Percentiles rank a stretch among this genome's conserved stretches.
Evolutionary conservation across 2,797 vertebrate species (phyloP).

Genomic region (Mallotus villosus): DNA sequence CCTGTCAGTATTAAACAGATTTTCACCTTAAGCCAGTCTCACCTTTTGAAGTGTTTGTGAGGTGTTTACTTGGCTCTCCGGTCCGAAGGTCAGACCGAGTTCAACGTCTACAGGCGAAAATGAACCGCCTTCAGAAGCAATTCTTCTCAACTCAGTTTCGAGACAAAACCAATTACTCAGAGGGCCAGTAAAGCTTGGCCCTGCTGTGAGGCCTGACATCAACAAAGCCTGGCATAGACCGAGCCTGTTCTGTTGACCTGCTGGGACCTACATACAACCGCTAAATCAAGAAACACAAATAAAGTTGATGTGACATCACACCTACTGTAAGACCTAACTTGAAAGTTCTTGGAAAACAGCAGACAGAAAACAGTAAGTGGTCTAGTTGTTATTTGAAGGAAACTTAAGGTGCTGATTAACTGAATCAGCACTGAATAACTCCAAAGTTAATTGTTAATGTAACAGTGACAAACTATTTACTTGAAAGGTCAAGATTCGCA

Average conservation of each 20-base stretch:
- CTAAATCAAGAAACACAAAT: neutral
- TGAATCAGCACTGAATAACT: too few species aligned
- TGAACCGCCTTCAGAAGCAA: slow-evolving; percentile 56
- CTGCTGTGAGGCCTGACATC: neutral
- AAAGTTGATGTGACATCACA: neutral
- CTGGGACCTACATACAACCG: neutral
- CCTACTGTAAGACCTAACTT: neutral
- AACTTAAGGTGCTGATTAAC: neutral
- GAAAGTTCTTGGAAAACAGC: neutral
- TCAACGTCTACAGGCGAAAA: slow-evolving; percentile 53
- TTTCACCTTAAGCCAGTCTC: slow-evolving; percentile 50
- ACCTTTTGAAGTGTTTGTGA: slow-evolving; percentile 37
- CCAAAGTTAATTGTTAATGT: neutral
- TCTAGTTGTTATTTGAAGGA: neutral
- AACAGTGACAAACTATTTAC: neutral
- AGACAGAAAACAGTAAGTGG: neutral
- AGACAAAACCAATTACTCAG: slow-evolving; percentile 36
- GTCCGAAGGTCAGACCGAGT: slow-evolving; percentile 49
- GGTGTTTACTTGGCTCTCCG: slow-evolving; percentile 28
- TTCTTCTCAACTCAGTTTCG: slow-evolving; percentile 35
- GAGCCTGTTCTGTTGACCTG: neutral
- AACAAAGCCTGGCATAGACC: neutral
- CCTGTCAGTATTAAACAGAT: slow-evolving; percentile 43
- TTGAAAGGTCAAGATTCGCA: too few species aligned
- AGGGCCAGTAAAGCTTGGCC: slow-evolving; percentile 18